These are phyloP conservation scores for Chironomus tepperi DNA, from an alignment of 1,140 invertebrate species.

Conservation along the genomic window DNA sequence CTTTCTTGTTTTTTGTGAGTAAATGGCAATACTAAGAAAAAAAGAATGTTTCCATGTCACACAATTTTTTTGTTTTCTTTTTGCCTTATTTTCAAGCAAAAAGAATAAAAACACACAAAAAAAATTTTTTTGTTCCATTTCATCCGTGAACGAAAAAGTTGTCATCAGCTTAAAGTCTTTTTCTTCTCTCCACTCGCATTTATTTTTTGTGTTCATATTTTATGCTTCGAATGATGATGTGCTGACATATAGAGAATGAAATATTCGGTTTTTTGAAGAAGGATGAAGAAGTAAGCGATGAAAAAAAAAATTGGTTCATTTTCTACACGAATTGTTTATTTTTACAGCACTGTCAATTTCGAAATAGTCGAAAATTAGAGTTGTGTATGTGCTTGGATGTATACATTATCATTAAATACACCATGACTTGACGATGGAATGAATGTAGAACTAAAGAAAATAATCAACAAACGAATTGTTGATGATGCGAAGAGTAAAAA, in stretches of 20 bases:
- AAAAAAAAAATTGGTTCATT: not conserved
- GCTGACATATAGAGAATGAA: not conserved
- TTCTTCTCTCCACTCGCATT: not conserved
- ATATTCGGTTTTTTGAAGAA: too few species aligned
- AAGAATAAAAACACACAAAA: not conserved
- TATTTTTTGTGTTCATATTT: not conserved
- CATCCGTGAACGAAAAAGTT: not conserved
- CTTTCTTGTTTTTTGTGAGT: too few species aligned
- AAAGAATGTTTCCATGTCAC: not conserved
- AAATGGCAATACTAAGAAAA: not conserved
- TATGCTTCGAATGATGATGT: not conserved
- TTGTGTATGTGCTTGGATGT: not conserved
- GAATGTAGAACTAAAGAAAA: not conserved
- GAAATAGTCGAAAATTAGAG: not conserved
- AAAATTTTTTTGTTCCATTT: not conserved
- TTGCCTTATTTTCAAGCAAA: too few species aligned
- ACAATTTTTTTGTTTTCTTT: not conserved
- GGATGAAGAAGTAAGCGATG: too few species aligned
- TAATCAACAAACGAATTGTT: not conserved
- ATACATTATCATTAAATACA: not conserved
- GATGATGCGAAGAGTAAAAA: too few species aligned
- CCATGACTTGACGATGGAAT: not conserved
- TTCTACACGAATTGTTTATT: constrained; percentile 14
- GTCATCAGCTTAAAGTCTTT: not conserved
- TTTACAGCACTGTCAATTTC: not conserved